phyloP scores from a whole-genome alignment of 1,140 invertebrate species.

The Neomicropteryx cornuta region DNA sequence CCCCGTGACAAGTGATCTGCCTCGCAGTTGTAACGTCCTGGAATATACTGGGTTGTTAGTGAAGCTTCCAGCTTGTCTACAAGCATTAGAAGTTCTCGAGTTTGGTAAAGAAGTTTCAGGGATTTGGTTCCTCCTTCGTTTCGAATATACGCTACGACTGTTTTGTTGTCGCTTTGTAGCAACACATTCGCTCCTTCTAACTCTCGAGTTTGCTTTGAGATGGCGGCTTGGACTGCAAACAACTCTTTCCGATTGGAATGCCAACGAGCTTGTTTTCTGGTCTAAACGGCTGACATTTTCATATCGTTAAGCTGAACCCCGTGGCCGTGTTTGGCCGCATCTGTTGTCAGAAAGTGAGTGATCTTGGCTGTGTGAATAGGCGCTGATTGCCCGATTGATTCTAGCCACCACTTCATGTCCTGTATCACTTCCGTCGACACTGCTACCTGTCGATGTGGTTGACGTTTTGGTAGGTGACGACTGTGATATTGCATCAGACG shows the following conservation, averaged over 20 bases:
- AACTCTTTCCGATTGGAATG: slow-evolving; percentile 18
- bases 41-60: slow-evolving; percentile 12
- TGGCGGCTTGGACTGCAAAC: slow-evolving; percentile 13
- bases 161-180: slow-evolving; percentile 19
- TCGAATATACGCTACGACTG: slow-evolving; percentile 15
- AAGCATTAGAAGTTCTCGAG: slow-evolving; percentile 11
- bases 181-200: slow-evolving; percentile 11
- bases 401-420: slow-evolving; percentile 15
- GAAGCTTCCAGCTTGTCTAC: slow-evolving; percentile 11
- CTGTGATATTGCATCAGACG: slow-evolving; percentile 12
- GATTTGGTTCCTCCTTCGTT: slow-evolving; percentile 20
- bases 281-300: slow-evolving; percentile 9
- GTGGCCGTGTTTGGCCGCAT: slow-evolving; percentile 18
- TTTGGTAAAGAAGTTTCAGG: slow-evolving; percentile 12
- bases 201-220: slow-evolving; percentile 4
- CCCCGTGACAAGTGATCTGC: slow-evolving; percentile 15
- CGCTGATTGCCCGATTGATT: slow-evolving; percentile 6
- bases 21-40: slow-evolving; percentile 14
- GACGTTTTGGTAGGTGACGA: slow-evolving; percentile 13
- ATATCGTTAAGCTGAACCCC: slow-evolving; percentile 13
- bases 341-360: slow-evolving; percentile 18
- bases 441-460: neutral
- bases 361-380: slow-evolving; percentile 13
- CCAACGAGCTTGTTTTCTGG: slow-evolving; percentile 10
- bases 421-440: slow-evolving; percentile 6